Conservation (phyloP, 2,888 invertebrate species). For the Coelopa pilipes region DNA sequence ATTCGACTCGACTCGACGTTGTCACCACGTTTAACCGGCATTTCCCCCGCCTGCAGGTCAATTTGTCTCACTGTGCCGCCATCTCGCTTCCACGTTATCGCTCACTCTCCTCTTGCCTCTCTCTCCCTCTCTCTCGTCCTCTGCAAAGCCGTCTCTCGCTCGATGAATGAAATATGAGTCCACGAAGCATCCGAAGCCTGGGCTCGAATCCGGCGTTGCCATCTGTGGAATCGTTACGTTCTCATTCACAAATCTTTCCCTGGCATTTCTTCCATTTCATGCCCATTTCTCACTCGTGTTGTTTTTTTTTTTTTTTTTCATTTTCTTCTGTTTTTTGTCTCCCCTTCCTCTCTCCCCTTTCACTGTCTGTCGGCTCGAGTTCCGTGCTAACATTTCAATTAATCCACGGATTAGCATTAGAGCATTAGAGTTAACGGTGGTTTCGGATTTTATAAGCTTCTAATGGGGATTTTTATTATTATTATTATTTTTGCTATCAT, state of each 20-base stretch:
- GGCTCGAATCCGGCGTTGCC: conserved; percentile 12
- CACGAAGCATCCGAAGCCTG: not conserved
- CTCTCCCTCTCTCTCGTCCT: not conserved
- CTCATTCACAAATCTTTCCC: conserved; percentile 14
- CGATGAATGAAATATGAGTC: conserved; percentile 10
- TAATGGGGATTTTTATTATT: too few relatives aligned
- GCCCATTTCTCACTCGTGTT: not conserved
- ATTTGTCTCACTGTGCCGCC: not conserved
- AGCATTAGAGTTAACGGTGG: not conserved
- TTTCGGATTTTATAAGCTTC: not conserved
- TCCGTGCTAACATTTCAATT: conserved; percentile 13
- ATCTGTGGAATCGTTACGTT: conserved; percentile 12
- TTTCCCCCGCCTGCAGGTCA: conserved; percentile 14
- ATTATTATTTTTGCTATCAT: too few relatives aligned
- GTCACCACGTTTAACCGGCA: conserved; percentile 21
- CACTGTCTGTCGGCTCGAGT: not conserved
- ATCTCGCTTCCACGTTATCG: not conserved
- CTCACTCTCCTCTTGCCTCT: not conserved
- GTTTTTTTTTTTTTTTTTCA: not conserved
- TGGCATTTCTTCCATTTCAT: not conserved
- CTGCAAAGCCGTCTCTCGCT: not conserved
- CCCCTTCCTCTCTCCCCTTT: not conserved
- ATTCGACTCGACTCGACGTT: not conserved
- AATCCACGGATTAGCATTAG: conserved; percentile 10
- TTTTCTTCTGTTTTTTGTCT: too few relatives aligned